These are phyloP conservation scores for Sebastolobus alascanus DNA, from an alignment of 2,797 vertebrate species.

Conservation along the genomic window DNA sequence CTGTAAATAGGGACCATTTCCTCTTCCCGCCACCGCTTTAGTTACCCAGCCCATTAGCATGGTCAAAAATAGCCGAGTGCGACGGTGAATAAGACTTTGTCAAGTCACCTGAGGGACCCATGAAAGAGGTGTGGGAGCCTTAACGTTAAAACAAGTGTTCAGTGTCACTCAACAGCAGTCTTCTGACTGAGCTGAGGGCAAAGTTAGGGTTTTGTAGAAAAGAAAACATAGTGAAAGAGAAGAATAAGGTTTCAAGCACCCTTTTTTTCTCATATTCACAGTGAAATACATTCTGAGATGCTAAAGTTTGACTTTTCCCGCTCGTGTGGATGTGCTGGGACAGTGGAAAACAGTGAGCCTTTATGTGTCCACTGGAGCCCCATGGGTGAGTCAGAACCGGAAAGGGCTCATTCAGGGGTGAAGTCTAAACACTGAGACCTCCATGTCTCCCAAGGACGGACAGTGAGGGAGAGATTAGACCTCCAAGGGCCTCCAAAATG, in stretches of 20 bases:
- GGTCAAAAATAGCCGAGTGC: conserved; percentile 63
- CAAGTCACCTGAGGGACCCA: conserved; percentile 52
- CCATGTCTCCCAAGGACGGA: conserved; percentile 61
- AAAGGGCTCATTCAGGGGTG: conserved; percentile 76
- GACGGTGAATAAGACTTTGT: conserved; percentile 75
- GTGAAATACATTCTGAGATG: conserved; percentile 9
- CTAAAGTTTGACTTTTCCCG: conserved; percentile 37
- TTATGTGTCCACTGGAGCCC: conserved; percentile 72
- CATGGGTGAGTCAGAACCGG: conserved; percentile 77
- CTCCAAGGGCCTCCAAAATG: conserved; percentile 33
- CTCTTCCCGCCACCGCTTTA: conserved; percentile 60
- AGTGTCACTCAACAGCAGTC: conserved; percentile 64
- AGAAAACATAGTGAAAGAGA: conserved; percentile 39
- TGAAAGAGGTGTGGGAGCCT: conserved; percentile 49
- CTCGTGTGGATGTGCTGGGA: conserved; percentile 60
- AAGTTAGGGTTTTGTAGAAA: conserved; percentile 22
- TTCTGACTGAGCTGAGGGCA: conserved; percentile 58
- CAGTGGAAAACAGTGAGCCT: conserved; percentile 74
- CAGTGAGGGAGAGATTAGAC: conserved; percentile 56
- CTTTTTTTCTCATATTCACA: background rate
- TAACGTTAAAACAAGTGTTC: conserved; percentile 67
- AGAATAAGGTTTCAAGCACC: conserved; percentile 35
- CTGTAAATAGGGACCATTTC: conserved; percentile 63
- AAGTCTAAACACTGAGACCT: conserved; percentile 75
- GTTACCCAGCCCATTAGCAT: conserved; percentile 49